Percentiles rank a stretch among this genome's conserved stretches.
Conservation (phyloP, 2,888 invertebrate species). For the Herminia tarsipennalis region DNA sequence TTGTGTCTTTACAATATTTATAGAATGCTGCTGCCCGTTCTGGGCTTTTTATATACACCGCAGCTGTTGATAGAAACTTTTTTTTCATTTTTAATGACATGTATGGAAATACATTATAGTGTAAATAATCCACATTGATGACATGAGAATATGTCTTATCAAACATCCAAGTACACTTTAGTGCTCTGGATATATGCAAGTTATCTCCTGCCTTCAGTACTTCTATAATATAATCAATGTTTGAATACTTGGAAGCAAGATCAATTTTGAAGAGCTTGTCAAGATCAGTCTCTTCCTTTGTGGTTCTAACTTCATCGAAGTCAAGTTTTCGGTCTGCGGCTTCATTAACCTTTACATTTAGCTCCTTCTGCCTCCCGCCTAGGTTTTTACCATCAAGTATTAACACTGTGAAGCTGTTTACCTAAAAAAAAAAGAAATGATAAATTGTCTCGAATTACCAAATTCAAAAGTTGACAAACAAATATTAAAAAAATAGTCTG, state of each 20-base stretch:
- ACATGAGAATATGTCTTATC: slow-evolving; percentile 48
- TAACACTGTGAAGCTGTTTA: slow-evolving; percentile 43
- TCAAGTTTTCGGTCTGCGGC: slow-evolving; percentile 31
- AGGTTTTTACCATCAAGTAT: slow-evolving; percentile 49
- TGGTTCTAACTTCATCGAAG: slow-evolving; percentile 48
- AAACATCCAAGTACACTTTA: slow-evolving; percentile 64
- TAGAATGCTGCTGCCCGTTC: slow-evolving; percentile 52
- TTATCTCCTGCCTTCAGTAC: slow-evolving; percentile 62
- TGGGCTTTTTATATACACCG: slow-evolving; percentile 49
- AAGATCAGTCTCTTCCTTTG: slow-evolving; percentile 51
- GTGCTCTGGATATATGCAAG: slow-evolving; percentile 59
- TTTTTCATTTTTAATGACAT: slow-evolving; percentile 69
- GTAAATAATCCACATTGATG: slow-evolving; percentile 58
- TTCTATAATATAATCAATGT: slow-evolving; percentile 61
- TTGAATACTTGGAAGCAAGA: slow-evolving; percentile 60
- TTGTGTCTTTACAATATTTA: slow-evolving; percentile 51
- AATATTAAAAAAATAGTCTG: no score
- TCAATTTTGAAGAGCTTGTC: slow-evolving; percentile 69
- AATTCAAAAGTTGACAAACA: no score
- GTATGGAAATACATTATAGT: slow-evolving; percentile 58
- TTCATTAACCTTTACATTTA: slow-evolving; percentile 54
- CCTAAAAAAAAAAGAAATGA: slow-evolving; percentile 24
- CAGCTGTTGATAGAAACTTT: slow-evolving; percentile 54
- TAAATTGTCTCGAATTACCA: no score
- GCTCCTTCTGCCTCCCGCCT: slow-evolving; percentile 51